Evolutionary conservation across 2,113 vertebrate genomes (phyloP), one percentile per base, ranked within the genome.

Genomic region (Polypterus bichir): DNA sequence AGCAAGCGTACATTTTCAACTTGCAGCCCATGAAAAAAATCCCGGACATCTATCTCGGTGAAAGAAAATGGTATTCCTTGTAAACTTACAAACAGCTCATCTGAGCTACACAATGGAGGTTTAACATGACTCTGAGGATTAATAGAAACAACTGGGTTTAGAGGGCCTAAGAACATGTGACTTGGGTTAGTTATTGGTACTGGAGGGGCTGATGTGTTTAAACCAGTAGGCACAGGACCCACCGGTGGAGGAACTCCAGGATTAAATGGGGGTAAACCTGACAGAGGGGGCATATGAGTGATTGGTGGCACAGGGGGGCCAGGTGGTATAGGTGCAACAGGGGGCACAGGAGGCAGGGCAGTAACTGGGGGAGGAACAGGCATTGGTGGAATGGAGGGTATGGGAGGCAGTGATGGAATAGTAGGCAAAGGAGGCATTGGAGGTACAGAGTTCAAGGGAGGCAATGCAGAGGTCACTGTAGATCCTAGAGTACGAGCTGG

Each of bases 41-140:
- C 91, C 69, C 91, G 89, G 64, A 98, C 73, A 69, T 99, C 94
- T 70, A 85, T 74, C 73, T 98, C 95, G 66, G 88, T 87, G 66
- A 88, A 89, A 74, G 86, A 83, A 79, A 94, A 94, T 45, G 93
- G 92, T 76, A 99, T 91, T 72, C 94, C 93, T 77, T 97, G 93
- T 65, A 99, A 72, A 62, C 91, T 83, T 70, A 97, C 81, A 74
- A 90, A 95, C 45, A 93, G 77, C 68, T 99, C 94, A 61, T 99
- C 93, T 44, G 90, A 88, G 73, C 80, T 93, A 59, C 88, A 83
- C 66, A 85, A 79, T 66, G 92, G 85, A 57, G 88, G 86, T 74
- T 97, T 98, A 81, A 97, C 80, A 64, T 86, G 83, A 77, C 86
- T 85, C 74, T 92, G 95, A 58, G 92, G 91, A 71, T 87, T 92